phyloP scores from a whole-genome alignment of 2,113 vertebrate genomes.

The Ovibos moschatus region DNA sequence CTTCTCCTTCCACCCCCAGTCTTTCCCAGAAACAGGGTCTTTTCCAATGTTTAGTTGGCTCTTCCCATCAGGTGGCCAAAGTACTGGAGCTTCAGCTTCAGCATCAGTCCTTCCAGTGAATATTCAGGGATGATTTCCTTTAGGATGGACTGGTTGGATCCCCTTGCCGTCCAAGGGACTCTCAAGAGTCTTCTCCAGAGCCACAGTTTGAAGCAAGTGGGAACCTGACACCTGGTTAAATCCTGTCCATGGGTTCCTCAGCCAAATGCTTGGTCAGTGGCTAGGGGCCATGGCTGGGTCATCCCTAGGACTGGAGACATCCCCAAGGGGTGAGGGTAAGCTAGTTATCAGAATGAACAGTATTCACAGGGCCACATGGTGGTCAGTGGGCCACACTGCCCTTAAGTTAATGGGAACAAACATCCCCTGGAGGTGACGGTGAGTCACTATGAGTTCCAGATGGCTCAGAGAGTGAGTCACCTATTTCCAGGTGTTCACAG shows the following conservation, averaged over 20 bases:
- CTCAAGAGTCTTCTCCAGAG: background rate
- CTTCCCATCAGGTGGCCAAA: background rate
- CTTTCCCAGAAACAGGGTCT: background rate
- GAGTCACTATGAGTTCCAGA: background rate
- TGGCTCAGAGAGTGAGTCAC: background rate
- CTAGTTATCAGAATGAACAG: background rate
- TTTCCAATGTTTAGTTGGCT: background rate
- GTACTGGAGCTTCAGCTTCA: background rate
- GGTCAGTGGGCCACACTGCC: fast-evolving
- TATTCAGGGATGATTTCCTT: background rate
- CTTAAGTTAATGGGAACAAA: background rate
- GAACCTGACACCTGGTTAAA: background rate
- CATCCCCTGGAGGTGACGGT: background rate
- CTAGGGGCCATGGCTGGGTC: background rate
- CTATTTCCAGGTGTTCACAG: background rate
- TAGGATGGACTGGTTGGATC: background rate
- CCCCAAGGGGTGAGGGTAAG: background rate
- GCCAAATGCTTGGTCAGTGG: background rate
- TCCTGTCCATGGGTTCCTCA: fast-evolving
- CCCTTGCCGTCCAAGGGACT: fast-evolving
- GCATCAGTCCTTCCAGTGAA: background rate
- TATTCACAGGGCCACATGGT: background rate
- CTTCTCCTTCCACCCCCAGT: background rate
- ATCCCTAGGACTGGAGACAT: background rate
- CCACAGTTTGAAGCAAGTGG: background rate